These are phyloP conservation scores for Pithecia hirsuta DNA, from an alignment of 2,797 vertebrate species.

Conservation along the genomic window DNA sequence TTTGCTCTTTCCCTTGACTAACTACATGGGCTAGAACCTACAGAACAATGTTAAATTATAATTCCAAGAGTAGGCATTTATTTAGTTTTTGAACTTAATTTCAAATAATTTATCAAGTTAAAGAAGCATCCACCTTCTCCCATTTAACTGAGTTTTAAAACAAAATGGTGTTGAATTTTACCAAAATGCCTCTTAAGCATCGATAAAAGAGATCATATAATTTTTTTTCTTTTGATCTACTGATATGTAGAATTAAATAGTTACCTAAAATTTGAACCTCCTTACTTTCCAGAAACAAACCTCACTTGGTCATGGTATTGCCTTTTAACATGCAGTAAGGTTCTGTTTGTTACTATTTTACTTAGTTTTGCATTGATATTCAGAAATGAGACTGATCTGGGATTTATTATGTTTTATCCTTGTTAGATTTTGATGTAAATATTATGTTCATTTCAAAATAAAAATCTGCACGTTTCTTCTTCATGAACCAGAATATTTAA, in stretches of 20 bases:
- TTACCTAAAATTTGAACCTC: neutral
- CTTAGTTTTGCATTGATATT: conserved; percentile 21
- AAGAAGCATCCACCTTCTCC: neutral
- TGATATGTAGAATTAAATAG: neutral
- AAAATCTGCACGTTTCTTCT: neutral
- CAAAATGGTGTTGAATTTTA: conserved; percentile 16
- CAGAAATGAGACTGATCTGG: neutral
- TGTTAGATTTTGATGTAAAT: conserved; percentile 18
- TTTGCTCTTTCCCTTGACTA: neutral
- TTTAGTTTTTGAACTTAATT: conserved; percentile 48
- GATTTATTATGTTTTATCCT: conserved; percentile 3
- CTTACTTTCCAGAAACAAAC: neutral
- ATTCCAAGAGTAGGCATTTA: neutral
- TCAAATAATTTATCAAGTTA: conserved; percentile 32
- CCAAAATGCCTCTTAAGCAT: neutral
- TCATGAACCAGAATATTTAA: neutral
- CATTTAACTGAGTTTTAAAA: conserved; percentile 9
- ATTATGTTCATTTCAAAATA: conserved; percentile 1
- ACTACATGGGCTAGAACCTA: neutral
- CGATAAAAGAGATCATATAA: neutral
- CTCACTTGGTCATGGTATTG: neutral
- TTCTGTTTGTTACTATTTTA: neutral
- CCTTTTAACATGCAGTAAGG: neutral
- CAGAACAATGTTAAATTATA: neutral
- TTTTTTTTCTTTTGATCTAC: neutral